Evolutionary conservation across 2,888 invertebrate genomes (phyloP).

Genomic region (Machimus rusticus): DNA sequence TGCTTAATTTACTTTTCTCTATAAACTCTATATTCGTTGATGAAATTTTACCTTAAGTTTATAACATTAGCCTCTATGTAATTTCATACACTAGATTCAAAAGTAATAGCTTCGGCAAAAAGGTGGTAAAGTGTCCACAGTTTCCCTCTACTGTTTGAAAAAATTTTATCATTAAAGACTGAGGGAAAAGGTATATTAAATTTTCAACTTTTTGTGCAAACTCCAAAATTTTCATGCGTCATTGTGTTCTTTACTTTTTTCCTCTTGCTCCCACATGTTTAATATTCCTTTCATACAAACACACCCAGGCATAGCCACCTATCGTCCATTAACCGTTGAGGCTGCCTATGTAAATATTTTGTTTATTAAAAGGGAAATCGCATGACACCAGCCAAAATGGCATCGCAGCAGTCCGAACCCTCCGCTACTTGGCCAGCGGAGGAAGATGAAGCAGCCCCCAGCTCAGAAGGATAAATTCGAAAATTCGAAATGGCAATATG

Average conservation of each 20-base stretch:
- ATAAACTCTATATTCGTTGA: no score
- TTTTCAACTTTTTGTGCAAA: neutral
- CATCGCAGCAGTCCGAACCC: neutral
- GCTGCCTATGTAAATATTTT: slow-evolving; percentile 14
- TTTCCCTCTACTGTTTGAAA: no score
- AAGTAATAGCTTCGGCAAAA: no score
- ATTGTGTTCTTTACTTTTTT: neutral
- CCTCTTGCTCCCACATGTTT: neutral
- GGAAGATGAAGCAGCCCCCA: neutral
- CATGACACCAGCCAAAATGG: neutral
- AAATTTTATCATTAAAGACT: neutral
- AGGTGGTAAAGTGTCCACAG: no score
- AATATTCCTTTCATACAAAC: neutral
- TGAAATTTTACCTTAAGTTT: no score
- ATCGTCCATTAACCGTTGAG: neutral
- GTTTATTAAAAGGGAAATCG: neutral
- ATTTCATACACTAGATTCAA: no score
- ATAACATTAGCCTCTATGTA: no score
- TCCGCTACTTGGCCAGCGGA: neutral
- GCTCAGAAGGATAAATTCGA: neutral
- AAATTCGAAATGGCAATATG: neutral
- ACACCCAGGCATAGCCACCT: neutral
- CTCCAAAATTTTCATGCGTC: neutral
- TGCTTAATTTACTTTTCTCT: no score
- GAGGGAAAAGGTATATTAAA: neutral